A percentile compares a stretch with the other conserved stretches of the same genome.
These are phyloP conservation scores for Amitus sp. DNA, from an alignment of 2,888 invertebrate genomes.

Conservation along the genomic window DNA sequence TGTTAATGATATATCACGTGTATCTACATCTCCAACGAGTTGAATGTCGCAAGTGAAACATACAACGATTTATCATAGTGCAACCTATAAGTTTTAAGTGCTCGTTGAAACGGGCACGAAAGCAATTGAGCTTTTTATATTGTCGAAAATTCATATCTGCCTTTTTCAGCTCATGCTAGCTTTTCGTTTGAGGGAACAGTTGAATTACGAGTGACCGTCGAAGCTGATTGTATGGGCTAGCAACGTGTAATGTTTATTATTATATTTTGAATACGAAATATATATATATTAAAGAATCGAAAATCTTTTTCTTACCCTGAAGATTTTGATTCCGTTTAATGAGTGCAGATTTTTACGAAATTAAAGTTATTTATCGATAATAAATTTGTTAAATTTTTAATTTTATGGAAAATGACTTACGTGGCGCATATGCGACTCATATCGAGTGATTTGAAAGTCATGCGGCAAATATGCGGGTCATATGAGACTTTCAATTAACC, in stretches of 20 bases:
- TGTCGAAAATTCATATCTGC: constrained; percentile 54
- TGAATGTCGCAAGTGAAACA: constrained; percentile 35
- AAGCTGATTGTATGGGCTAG: constrained; percentile 56
- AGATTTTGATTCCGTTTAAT: no score
- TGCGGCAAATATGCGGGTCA: no score
- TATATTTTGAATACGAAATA: constrained; percentile 66
- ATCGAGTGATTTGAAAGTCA: no score
- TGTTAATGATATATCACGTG: constrained; percentile 35
- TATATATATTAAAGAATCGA: constrained; percentile 58
- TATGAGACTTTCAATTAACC: no score
- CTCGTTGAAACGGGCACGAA: constrained; percentile 21
- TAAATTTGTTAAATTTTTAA: no score
- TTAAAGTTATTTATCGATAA: no score
- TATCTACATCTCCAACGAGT: constrained; percentile 20
- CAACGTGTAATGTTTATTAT: constrained; percentile 64
- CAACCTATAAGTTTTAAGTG: constrained; percentile 36
- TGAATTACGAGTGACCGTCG: constrained; percentile 56
- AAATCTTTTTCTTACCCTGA: background rate
- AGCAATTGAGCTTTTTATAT: constrained; percentile 48
- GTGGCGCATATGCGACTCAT: no score
- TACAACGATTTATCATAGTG: constrained; percentile 42
- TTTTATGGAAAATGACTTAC: no score
- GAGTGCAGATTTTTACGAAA: no score
- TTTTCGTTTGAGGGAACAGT: constrained; percentile 53
- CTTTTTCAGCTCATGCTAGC: constrained; percentile 55